Evolutionary conservation across 2,113 vertebrate genomes (phyloP).

Genomic region (Sapayoa aenigma): DNA sequence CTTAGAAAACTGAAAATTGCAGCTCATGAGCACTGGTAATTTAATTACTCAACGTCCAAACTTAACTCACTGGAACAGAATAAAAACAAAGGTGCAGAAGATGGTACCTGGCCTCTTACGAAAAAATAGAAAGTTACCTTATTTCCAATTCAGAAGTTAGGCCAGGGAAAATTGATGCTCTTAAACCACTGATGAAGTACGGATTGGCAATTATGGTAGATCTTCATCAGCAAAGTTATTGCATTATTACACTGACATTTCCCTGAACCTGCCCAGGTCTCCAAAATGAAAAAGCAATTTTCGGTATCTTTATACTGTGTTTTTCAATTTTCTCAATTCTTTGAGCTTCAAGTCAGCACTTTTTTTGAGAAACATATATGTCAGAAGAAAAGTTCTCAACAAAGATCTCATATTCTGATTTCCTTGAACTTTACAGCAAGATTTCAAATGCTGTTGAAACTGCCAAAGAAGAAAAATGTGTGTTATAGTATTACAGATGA

Average conservation of each 20-base stretch:
- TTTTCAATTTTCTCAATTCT: constrained; percentile 53
- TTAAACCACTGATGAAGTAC: background rate
- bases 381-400: constrained; percentile 67
- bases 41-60: background rate
- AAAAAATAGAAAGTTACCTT: background rate
- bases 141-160: background rate
- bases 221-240: background rate
- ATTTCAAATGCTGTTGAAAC: constrained; percentile 48
- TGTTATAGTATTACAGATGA: constrained; percentile 70
- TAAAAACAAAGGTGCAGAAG: constrained; percentile 1
- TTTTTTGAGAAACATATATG: constrained; percentile 59
- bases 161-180: background rate
- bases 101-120: background rate
- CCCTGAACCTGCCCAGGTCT: background rate
- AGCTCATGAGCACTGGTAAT: background rate
- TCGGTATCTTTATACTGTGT: background rate
- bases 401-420: constrained; percentile 72
- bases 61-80: background rate
- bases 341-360: constrained; percentile 50
- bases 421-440: constrained; percentile 66
- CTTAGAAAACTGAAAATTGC: constrained; percentile 65
- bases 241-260: constrained; percentile 23
- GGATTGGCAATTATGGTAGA: background rate
- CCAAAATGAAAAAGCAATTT: background rate
- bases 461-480: constrained; percentile 60